Base-by-base conservation (phyloP, 2,797 vertebrate species). In the Rhynchonycteris naso region DNA sequence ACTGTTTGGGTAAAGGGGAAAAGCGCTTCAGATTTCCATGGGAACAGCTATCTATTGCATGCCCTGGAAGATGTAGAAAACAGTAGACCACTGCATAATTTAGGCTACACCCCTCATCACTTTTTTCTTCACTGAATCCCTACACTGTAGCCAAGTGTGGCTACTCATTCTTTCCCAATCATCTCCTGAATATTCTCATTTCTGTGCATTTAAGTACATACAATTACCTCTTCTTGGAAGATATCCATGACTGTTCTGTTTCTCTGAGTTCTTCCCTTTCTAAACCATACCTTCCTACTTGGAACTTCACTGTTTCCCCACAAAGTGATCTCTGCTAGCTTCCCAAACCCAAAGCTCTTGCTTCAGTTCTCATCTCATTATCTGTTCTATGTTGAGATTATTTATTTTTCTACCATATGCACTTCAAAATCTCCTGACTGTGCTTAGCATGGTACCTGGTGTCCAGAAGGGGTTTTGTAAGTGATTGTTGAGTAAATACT, bases 1-100 rank as follows among this genome's bases (percentile, higher is more conserved):
- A 19, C 24, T 80, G 18, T 80, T 66, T 50, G 22, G 58, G 74
- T 50, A 74, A 43, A 19, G 72, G 63, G 2, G n/a, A 30, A 81
- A 75, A 47, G 79, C 68, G 26, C 59, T 93, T 93, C 18, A 28
- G 28, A 58, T 75, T 90, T 83, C 85, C 69, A 65, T 66, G 33
- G n/a, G n/a, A 61, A 47, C 47, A 88, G 26, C 24, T 65, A 1
- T 18, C 7, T 65, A 79, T 38, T 79, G 47, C 18, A 59, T 91
- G 59, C 38, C 38, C 61, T 80, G 14, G 7, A 72, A 84, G 43
- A 84, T n/a, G 19, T 8, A 58, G n/a, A n/a, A 78, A 91, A 76
- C 21, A 52, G 18, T 22, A 78, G 1, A 9, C 50, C 30, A 14
- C 33, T 61, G 43, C 21, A 82, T n/a, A 63, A 65, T 26, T 4